A percentile compares a stretch with the other conserved stretches of the same genome.
These are phyloP conservation scores for Pinctada fucata DNA, from an alignment of 2,888 invertebrate genomes.

Conservation along the genomic window DNA sequence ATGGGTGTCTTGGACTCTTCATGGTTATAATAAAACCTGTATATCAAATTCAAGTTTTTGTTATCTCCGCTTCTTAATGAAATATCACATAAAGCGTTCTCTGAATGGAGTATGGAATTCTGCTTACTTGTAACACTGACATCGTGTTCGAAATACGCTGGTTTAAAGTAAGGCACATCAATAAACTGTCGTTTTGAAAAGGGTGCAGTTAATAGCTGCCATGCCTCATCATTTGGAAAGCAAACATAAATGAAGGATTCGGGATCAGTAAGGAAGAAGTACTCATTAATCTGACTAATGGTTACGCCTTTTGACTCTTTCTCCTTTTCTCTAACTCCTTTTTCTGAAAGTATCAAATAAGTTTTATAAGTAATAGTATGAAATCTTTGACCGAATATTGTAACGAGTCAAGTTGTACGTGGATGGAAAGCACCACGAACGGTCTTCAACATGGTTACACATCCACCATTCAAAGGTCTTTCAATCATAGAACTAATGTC, in stretches of 20 bases:
- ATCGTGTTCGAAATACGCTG: constrained; percentile 29
- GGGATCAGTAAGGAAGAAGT: constrained; percentile 45
- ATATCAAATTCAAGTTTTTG: constrained; percentile 11
- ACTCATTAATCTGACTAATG: constrained; percentile 34
- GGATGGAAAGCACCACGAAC: too few relatives aligned
- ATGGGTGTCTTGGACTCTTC: constrained; percentile 46
- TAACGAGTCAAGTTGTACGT: too few relatives aligned
- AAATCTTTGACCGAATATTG: too few relatives aligned
- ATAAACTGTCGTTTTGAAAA: constrained; percentile 29
- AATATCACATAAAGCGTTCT: constrained; percentile 38
- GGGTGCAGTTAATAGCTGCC: constrained; percentile 40
- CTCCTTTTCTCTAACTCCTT: constrained; percentile 30
- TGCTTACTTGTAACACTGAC: constrained; percentile 17
- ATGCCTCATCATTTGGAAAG: constrained; percentile 30
- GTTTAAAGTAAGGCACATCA: constrained; percentile 28
- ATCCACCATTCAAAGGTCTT: too few relatives aligned
- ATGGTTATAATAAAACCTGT: constrained; percentile 49
- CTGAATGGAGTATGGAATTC: constrained; percentile 17
- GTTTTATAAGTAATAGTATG: too few relatives aligned
- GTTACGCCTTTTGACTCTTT: constrained; percentile 23
- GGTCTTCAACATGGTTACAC: too few relatives aligned
- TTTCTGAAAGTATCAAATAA: neutral
- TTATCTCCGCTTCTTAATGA: constrained; percentile 19
- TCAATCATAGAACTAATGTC: too few relatives aligned
- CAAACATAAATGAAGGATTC: constrained; percentile 34